Conservation (phyloP, 2,888 invertebrate genomes). For the Caenorhabditis plicata region DNA sequence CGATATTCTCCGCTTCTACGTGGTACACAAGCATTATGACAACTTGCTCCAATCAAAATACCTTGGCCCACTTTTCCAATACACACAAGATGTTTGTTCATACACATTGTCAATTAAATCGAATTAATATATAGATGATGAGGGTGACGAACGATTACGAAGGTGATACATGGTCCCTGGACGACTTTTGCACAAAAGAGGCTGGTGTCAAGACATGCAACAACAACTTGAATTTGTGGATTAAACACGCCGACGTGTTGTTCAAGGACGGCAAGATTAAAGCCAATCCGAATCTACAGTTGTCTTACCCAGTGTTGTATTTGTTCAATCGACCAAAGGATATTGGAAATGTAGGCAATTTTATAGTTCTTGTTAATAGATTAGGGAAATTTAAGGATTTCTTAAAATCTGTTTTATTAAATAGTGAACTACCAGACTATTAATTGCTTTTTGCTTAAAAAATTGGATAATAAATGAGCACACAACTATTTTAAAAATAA, state of each 20-base stretch:
- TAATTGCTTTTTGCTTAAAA: no score
- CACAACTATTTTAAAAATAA: neutral
- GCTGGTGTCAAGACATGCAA: slow-evolving; percentile 47
- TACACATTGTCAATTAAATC: neutral
- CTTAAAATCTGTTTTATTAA: no score
- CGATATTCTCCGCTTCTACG: slow-evolving; percentile 64
- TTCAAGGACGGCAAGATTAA: slow-evolving; percentile 58
- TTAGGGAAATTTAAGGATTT: no score
- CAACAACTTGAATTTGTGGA: slow-evolving; percentile 63
- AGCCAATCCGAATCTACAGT: slow-evolving; percentile 63
- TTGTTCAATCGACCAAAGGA: slow-evolving; percentile 64
- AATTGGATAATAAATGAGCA: neutral
- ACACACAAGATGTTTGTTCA: slow-evolving; percentile 59
- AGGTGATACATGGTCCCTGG: slow-evolving; percentile 50
- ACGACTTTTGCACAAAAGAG: slow-evolving; percentile 60
- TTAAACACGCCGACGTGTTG: slow-evolving; percentile 63
- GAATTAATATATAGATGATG: slow-evolving; percentile 30
- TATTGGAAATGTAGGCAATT: slow-evolving; percentile 58
- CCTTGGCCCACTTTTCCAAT: slow-evolving; percentile 55
- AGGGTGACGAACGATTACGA: slow-evolving; percentile 48
- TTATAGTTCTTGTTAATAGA: neutral
- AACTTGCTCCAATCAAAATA: slow-evolving; percentile 57
- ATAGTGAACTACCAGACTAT: no score
- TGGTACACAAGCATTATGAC: slow-evolving; percentile 60
- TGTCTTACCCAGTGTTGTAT: slow-evolving; percentile 64